Evolutionary conservation across 2,797 vertebrate species (phyloP), one percentile per base, ranked within the genome.

Genomic region (Scyliorhinus canicula): DNA sequence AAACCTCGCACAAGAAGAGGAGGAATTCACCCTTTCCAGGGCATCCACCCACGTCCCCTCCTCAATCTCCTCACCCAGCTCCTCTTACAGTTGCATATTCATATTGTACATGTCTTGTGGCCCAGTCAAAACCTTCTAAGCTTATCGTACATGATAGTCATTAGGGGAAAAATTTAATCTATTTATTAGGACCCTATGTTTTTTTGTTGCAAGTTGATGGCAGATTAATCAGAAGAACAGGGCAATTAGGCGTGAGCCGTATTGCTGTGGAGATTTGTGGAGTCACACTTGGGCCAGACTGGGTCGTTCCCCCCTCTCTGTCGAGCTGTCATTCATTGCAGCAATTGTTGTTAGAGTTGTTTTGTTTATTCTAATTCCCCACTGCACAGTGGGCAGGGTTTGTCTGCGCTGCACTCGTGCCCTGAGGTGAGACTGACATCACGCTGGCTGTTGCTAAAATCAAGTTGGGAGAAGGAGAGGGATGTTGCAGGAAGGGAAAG

Each of bases 381-480:
- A 67, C 28, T 93, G 65, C 35, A 50, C 4, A n/a, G 35, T 55
- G 52, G 86, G 86, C 31, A 35, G 86, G 12, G 86, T 90, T 90
- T 90, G 55, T 60, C 60, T 90, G 55, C 60, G 55, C 52, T 95
- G 74, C 31, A 50, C n/a, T 95, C 35, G 65, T 67, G 84, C 40
- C 14, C 47, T n/a, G 44, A 95, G 95, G 67, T 95, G 91, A 71
- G 28, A 57, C 79, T 95, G 95, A 95, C 85, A 57, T 95, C 67
- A 95, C 67, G 44, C 57, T 55, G 60, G 90, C 82, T 93, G 84
- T 95, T 95, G 95, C 95, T 77, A 95, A 95, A 95, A 95, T 95
- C 65, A 55, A 95, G 95, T 12, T 95, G 84, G 47, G 28, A 74
- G 65, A 63, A 55, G 65, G 84, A 95, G 95, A 67, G 0, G 0